phyloP scores from a whole-genome alignment of 1,140 invertebrate genomes.

The Nasonia vitripennis region DNA sequence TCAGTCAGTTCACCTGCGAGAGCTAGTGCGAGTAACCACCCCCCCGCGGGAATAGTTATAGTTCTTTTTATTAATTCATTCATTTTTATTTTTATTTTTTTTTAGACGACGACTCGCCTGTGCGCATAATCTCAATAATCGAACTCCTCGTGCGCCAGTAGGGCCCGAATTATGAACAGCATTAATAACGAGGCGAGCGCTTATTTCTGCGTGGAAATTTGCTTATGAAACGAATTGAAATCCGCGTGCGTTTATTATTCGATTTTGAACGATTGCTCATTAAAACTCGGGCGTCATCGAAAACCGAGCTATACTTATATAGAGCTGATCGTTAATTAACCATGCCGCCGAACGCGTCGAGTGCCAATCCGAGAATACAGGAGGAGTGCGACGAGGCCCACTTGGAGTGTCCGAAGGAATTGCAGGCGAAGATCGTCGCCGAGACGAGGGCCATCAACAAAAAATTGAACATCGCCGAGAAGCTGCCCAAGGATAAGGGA shows the following conservation, averaged over 20 bases:
- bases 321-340: not conserved
- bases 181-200: too few relatives aligned
- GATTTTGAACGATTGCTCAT: not conserved
- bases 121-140: not conserved
- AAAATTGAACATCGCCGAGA: not conserved
- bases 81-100: too few relatives aligned
- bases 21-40: too few relatives aligned
- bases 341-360: conserved; percentile 54
- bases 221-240: not conserved
- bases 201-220: too few relatives aligned
- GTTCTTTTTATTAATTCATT: too few relatives aligned
- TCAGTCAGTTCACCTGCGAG: conserved; percentile 4
- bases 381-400: conserved; percentile 30
- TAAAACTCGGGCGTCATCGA: too few relatives aligned
- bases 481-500: not conserved
- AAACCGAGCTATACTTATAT: not conserved
- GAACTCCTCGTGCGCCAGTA: not conserved
- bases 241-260: not conserved
- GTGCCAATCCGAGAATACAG: conserved; percentile 25
- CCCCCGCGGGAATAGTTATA: too few relatives aligned
- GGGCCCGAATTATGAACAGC: not conserved
- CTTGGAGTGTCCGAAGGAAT: conserved; percentile 36
- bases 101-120: too few relatives aligned
- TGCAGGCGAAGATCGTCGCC: conserved; percentile 42
- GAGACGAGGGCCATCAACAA: conserved; percentile 35